Base-by-base conservation (phyloP, 2,888 invertebrate species). In the Acrobasis consociella region DNA sequence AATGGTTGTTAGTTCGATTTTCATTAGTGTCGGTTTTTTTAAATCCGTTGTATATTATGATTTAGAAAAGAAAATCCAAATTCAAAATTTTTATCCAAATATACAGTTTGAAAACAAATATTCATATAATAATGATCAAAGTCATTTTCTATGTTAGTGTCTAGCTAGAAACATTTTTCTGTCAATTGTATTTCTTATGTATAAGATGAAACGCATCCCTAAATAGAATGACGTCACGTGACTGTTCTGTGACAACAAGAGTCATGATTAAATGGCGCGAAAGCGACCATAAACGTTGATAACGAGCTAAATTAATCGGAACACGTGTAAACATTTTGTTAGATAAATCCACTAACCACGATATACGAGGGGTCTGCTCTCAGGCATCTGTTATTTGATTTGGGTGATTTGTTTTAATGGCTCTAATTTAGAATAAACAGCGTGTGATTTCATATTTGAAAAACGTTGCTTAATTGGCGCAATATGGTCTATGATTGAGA, bases 241-340 rank as follows among this genome's bases (percentile, higher is more conserved):
- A 66, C 72, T 78, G 76, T 78, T 65, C 60, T 71, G 71, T 80
- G 82, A 85, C 81, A 78, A 78, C 78, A 81, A 83, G 81, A 79
- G 83, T 84, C 78, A 75, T 82, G 74, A 84, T 82, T 77, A 79
- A 82, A 82, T 70, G 76, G 79, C 76, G 76, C 73, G 76, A 73
- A 73, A 78, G 75, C 80, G 75, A 78, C 77, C 77, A 80, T 76
- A 79, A 76, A 73, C 74, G 71, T 76, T 84, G 86, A 87, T 89
- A 89, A 86, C 80, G 73, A 80, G 78, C 74, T 79, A 75, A 86
- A 87, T 87, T 88, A 86, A 89, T 86, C 77, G 74, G 70, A 82
- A 85, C 90, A 90, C 89, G 87, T 90, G 90, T 86, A 83, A 84
- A 83, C 88, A 86, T 83, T 83, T 77, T 83, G 82, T 85, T 83